Evolutionary conservation across 2,113 vertebrate genomes (phyloP), one percentile per base, ranked within the genome.

Genomic region (Fregata magnificens): DNA sequence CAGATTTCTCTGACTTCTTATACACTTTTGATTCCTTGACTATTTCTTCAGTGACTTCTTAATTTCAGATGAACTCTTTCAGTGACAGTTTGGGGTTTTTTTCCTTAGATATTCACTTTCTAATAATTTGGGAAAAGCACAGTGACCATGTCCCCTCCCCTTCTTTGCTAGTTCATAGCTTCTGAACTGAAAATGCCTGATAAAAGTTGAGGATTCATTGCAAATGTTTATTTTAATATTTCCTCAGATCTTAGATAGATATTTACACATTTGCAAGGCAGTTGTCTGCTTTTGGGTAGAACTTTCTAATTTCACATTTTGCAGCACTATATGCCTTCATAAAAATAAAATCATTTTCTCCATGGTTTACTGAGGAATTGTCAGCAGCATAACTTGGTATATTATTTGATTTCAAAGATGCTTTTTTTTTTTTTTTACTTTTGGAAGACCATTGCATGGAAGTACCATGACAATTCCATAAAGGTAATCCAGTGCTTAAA

Each of bases 341-440:
- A 52, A 71, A 59, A 59, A 53, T 24, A 45, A 26, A 6, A 22
- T 3, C 1, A 58, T 49, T 45, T 24, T 52, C 8, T 34, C 63
- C 5, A 11, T 65, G 31, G 13, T 13, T 78, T 17, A 49, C 6
- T 65, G 18, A 0, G 0, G 17, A 44, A 50, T 28, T 8, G 0
- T n/a, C 40, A 93, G 20, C 55, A 49, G 15, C n/a, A 21, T 16
- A 32, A 32, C 28, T 59, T n/a, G 10, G 14, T 62, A 3, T 45
- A 34, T 45, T 45, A 34, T n/a, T 58, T 49, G 14, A 50, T 74
- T 78, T 82, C 4, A 22, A 70, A 49, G 3, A 36, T 61, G 6
- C 7, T 26, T 29, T 20, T 42, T 20, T 7, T 36, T 20, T 40
- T 24, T 22, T 34, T 45, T 73, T 14, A 24, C 4, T 31, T 77